Evolutionary conservation across 2,797 vertebrate species (phyloP).

Genomic region (Pseudochirops corinnae): DNA sequence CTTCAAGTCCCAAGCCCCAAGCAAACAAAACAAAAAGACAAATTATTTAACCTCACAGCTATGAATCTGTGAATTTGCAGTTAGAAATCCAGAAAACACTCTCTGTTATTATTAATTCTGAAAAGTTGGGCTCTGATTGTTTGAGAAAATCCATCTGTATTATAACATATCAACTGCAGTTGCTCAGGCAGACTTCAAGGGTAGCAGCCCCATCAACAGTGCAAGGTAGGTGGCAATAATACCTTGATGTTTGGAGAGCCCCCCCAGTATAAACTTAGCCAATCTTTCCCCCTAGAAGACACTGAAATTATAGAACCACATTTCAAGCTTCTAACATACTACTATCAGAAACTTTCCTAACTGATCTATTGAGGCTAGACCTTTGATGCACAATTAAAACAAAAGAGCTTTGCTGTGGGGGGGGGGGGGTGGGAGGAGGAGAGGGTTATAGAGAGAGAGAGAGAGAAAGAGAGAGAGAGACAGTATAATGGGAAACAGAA

Average conservation of each 20-base stretch:
- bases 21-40: background rate
- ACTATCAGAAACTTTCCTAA: slow-evolving; percentile 70
- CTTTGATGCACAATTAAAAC: slow-evolving; percentile 75
- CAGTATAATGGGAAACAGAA: slow-evolving; percentile 53
- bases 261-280: background rate
- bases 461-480: no score
- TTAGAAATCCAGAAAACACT: background rate
- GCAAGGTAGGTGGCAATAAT: background rate
- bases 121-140: background rate
- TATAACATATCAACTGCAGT: background rate
- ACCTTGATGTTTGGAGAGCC: slow-evolving; percentile 48
- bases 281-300: slow-evolving; percentile 31
- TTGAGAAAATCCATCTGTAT: background rate
- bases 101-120: background rate
- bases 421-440: no score
- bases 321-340: slow-evolving; percentile 65
- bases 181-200: background rate
- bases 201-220: background rate
- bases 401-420: slow-evolving; percentile 25
- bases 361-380: slow-evolving; percentile 51
- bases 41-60: background rate
- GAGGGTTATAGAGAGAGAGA: no score
- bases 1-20: background rate
- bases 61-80: background rate
- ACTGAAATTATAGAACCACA: slow-evolving; percentile 63